Percentiles rank a stretch among this genome's conserved stretches.
Conservation (phyloP, 2,113 vertebrate species). For the Cranoglanis bouderius region DNA sequence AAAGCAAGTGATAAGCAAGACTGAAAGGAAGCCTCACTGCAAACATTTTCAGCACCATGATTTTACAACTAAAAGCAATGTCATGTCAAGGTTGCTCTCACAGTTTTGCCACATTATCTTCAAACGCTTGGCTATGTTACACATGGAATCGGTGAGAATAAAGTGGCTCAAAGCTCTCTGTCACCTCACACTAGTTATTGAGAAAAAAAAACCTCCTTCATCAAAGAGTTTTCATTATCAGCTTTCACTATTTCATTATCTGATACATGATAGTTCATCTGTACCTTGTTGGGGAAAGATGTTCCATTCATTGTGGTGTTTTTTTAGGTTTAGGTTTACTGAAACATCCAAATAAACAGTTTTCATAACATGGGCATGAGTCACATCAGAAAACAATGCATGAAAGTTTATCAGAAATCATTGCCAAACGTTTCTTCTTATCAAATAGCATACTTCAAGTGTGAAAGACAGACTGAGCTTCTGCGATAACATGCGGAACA, state of each 20-base stretch:
- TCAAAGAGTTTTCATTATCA: background rate
- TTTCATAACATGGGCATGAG: background rate
- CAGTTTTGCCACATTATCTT: conserved; percentile 27
- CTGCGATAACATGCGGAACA: background rate
- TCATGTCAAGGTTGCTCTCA: conserved; percentile 24
- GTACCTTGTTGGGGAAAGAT: no score
- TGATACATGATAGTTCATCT: conserved; percentile 2
- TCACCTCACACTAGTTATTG: background rate
- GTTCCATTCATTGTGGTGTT: background rate
- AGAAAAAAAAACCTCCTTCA: background rate
- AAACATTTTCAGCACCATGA: conserved; percentile 11
- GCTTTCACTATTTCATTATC: no score
- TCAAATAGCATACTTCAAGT: background rate
- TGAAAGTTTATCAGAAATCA: background rate
- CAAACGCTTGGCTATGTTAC: conserved; percentile 23
- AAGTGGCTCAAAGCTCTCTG: background rate
- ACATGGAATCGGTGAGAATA: background rate
- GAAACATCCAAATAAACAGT: background rate
- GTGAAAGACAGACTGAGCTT: background rate
- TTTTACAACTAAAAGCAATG: conserved; percentile 11
- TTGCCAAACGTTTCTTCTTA: background rate
- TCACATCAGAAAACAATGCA: background rate
- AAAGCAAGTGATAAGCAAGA: background rate
- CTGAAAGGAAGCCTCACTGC: background rate
- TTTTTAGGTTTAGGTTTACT: background rate